Base-by-base conservation (phyloP, 2,888 invertebrate genomes). In the Coenonympha arcania region DNA sequence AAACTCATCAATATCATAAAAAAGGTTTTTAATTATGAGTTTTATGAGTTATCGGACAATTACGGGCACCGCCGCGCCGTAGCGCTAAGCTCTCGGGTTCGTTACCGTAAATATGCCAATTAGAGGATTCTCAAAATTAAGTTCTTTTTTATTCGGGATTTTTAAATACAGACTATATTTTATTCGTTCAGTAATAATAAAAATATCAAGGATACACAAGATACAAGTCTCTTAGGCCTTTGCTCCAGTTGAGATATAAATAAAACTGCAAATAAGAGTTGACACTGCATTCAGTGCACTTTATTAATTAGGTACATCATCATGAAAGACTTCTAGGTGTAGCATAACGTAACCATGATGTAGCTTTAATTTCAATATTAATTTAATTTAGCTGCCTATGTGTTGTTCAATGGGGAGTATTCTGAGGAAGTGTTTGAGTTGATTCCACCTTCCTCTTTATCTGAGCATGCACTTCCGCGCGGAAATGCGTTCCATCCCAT, bases 281-380 rank as follows among this genome's bases (percentile, higher is more conserved):
- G 69, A 73, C 80, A 80, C 76, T 72, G 76, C 66, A 55, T 74
- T 77, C 50, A 79, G 81, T 84, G 84, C 76, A 76, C 65, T 80
- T 82, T 79, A 79, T 80, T 81, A 64, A 18, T 18, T 28, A 33
- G 31, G 31, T 74, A 76, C 66, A 67, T 66, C 59, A 64, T 50
- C 47, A 48, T 37, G 48, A 30, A 39, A 20, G 45, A 49, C 34
- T 49, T 24, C 26, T 37, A n/a, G n/a, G 2, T 41, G 47, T n/a
- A 15, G 28, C 46, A 52, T 47, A 48, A 54, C 44, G 46, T 43
- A 42, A 47, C 33, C 42, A 46, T 33, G 49, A 22, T 3, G 6
- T 16, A 11, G 15, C 6, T 4, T 11, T 18, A 19, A 19, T 28
- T 6, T 22, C 8, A 11, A 9, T 6, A 15, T 31, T 15, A 13